phyloP scores from a whole-genome alignment of 2,113 vertebrate genomes.

The Rhea pennata region DNA sequence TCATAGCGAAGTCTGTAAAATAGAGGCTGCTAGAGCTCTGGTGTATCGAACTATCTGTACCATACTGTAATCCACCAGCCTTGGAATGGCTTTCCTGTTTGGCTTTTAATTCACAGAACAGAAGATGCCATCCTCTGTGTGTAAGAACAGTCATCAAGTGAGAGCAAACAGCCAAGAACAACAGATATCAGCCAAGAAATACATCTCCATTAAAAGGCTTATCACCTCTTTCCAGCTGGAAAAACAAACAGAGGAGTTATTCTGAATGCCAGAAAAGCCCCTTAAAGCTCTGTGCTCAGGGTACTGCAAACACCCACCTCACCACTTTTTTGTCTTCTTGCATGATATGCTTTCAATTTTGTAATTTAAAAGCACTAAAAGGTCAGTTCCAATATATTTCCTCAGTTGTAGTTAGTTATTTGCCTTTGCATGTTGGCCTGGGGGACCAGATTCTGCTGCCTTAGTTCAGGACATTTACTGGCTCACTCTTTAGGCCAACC shows the following conservation, averaged over 20 bases:
- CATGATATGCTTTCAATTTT: not conserved
- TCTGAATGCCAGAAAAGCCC: not conserved
- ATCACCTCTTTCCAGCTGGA: constrained; percentile 21
- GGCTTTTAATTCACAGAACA: not conserved
- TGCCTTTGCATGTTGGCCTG: not conserved
- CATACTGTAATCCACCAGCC: not conserved
- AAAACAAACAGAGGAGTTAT: not conserved
- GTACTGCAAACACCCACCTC: not conserved
- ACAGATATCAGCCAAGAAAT: not conserved
- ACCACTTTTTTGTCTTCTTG: not conserved
- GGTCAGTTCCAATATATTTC: not conserved
- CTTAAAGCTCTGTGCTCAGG: not conserved
- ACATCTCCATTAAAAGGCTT: not conserved
- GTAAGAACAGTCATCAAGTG: not conserved
- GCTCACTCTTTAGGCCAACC: not conserved
- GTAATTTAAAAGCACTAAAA: not conserved
- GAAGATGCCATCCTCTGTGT: not conserved
- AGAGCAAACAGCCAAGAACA: constrained; percentile 8
- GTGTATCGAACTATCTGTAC: not conserved
- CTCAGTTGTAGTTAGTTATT: not conserved
- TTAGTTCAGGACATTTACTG: not conserved
- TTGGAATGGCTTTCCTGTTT: not conserved
- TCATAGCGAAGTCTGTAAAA: not conserved
- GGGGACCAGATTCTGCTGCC: not conserved
- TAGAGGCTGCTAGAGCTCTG: not conserved